Evolutionary conservation across 2,888 invertebrate species (phyloP).

Genomic region (Aphodius granarius): DNA sequence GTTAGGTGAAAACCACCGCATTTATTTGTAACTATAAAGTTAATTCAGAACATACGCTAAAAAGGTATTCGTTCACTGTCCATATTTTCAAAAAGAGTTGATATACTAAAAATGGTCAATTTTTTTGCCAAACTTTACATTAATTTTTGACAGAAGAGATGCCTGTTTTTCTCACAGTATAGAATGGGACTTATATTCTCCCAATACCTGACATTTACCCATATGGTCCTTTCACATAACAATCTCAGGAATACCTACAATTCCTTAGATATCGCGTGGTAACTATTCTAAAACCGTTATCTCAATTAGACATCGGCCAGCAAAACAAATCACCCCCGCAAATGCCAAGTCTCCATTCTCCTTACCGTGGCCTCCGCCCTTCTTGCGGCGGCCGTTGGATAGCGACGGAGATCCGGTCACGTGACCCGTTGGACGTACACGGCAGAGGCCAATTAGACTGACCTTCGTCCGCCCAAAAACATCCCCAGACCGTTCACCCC

Average conservation of each 20-base stretch:
- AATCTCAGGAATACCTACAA: background rate
- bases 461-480: conserved; percentile 26
- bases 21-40: too few relatives aligned
- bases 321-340: background rate
- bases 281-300: background rate
- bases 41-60: too few relatives aligned
- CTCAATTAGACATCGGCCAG: background rate
- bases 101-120: too few relatives aligned
- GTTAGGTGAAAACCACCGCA: too few relatives aligned
- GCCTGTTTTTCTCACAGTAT: too few relatives aligned
- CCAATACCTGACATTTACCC: too few relatives aligned
- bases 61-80: too few relatives aligned
- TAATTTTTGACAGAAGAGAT: too few relatives aligned
- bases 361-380: background rate
- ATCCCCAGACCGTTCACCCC: conserved; percentile 29
- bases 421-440: conserved; percentile 24
- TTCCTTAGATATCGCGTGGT: background rate
- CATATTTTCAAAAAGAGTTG: too few relatives aligned
- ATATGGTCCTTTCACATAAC: background rate
- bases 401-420: conserved; percentile 12
- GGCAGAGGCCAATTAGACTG: conserved; percentile 27
- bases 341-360: background rate
- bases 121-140: too few relatives aligned
- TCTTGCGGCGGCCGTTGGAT: background rate
- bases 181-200: too few relatives aligned